These are phyloP conservation scores for Glaucopsyche alexis DNA, from an alignment of 2,888 invertebrate genomes.

Conservation along the genomic window DNA sequence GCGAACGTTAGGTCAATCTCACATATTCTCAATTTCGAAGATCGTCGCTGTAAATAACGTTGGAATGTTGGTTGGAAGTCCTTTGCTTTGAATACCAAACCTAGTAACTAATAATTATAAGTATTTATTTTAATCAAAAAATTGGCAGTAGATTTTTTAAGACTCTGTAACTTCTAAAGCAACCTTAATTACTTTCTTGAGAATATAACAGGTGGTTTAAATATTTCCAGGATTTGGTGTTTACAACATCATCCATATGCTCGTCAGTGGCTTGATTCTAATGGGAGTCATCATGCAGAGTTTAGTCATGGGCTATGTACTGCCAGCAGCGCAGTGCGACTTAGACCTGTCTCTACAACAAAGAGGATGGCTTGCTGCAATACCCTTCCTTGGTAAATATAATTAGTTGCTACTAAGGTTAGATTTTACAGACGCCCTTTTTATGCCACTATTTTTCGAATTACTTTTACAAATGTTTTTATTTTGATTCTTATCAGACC, in stretches of 20 bases:
- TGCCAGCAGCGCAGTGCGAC: constrained; percentile 85
- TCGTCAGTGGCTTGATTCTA: constrained; percentile 82
- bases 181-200: too few relatives aligned
- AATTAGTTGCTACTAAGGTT: not conserved
- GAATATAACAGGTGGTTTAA: not conserved
- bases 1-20: too few relatives aligned
- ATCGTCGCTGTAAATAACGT: too few relatives aligned
- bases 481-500: not conserved
- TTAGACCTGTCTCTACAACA: constrained; percentile 79
- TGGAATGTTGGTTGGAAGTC: too few relatives aligned
- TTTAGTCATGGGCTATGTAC: constrained; percentile 82
- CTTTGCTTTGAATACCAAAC: too few relatives aligned
- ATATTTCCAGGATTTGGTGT: constrained; percentile 75
- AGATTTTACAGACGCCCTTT: too few relatives aligned
- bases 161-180: too few relatives aligned
- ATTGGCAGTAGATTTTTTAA: too few relatives aligned
- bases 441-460: not conserved
- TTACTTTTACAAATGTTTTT: not conserved
- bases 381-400: constrained; percentile 82
- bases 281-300: constrained; percentile 85
- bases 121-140: too few relatives aligned
- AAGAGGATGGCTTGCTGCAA: constrained; percentile 82
- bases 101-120: too few relatives aligned
- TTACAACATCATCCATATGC: constrained; percentile 81
- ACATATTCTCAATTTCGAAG: too few relatives aligned